A percentile compares a stretch with the other conserved stretches of the same genome.
These are phyloP conservation scores for Gavia stellata DNA, from an alignment of 2,113 vertebrate genomes.

Conservation along the genomic window DNA sequence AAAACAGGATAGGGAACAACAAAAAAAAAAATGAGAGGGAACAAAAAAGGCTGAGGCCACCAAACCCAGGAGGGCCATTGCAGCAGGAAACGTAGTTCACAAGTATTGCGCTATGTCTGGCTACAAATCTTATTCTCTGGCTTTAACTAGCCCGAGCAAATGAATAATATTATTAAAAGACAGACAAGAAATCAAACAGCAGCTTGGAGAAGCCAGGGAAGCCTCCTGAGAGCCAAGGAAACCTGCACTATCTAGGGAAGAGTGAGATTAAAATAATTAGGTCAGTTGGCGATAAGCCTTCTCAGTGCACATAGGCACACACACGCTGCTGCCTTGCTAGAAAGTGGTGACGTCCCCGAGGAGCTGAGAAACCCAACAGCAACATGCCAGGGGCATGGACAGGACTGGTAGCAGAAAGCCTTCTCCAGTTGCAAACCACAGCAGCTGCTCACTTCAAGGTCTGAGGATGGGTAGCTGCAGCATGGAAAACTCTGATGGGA, in stretches of 20 bases:
- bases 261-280: constrained; percentile 21
- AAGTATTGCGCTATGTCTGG: not conserved
- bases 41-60: not conserved
- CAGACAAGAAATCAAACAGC: not conserved
- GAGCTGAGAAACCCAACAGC: not conserved
- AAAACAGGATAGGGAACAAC: not conserved
- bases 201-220: constrained; percentile 14
- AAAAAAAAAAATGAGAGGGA: not conserved
- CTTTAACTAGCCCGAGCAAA: not conserved
- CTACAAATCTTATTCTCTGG: not conserved
- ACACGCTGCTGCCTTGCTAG: rapidly evolving
- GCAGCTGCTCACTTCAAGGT: not conserved
- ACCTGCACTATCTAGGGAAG: not conserved
- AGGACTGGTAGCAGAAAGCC: not conserved
- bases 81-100: not conserved
- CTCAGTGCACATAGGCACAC: not conserved
- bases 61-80: not conserved
- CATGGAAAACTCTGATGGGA: rapidly evolving
- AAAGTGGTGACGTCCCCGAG: not conserved
- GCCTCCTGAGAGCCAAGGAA: constrained; percentile 2
- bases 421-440: not conserved
- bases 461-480: not conserved
- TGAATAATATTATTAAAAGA: not conserved
- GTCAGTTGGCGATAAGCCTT: constrained; percentile 29
- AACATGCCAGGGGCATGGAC: rapidly evolving